A percentile compares a stretch with the other conserved stretches of the same genome.
phyloP scores from a whole-genome alignment of 2,797 vertebrate species.

The Lateolabrax maculatus region DNA sequence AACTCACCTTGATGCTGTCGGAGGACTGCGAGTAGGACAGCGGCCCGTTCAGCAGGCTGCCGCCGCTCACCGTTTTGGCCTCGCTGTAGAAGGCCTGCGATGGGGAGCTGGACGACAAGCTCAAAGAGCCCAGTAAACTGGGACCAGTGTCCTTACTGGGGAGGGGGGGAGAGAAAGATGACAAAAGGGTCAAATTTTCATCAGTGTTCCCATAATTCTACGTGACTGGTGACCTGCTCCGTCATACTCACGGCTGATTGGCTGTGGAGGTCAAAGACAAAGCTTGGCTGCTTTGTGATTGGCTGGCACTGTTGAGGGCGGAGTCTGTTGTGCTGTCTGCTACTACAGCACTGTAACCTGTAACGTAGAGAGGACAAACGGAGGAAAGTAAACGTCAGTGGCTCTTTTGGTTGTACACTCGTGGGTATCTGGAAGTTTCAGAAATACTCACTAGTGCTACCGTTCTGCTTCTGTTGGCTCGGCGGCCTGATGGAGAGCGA shows the following conservation, averaged over 20 bases:
- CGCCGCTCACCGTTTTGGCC: conserved; percentile 79
- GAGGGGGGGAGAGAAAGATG: not conserved
- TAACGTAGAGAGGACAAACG: rapidly evolving
- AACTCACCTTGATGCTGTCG: conserved; percentile 89
- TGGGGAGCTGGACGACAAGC: conserved; percentile 85
- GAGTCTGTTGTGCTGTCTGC: conserved; percentile 89
- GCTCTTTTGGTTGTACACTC: not conserved
- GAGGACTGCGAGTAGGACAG: conserved; percentile 86
- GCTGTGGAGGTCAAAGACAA: conserved; percentile 86
- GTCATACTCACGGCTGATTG: conserved; percentile 88
- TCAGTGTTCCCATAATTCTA: too few relatives aligned
- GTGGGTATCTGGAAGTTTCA: not conserved
- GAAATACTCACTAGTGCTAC: conserved; percentile 89
- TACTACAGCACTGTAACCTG: conserved; percentile 93
- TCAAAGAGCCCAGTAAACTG: conserved; percentile 88
- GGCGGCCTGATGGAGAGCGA: conserved; percentile 71
- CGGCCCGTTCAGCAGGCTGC: conserved; percentile 89
- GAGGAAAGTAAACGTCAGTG: not conserved
- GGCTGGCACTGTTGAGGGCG: conserved; percentile 83
- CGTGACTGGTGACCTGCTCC: not conserved
- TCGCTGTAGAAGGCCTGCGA: conserved; percentile 89
- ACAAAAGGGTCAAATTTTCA: not conserved
- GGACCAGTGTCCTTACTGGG: conserved; percentile 86
- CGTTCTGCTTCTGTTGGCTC: conserved; percentile 89
- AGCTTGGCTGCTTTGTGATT: conserved; percentile 86